Evolutionary conservation across 2,888 invertebrate genomes (phyloP).

Genomic region (Alentia gelatinosa): DNA sequence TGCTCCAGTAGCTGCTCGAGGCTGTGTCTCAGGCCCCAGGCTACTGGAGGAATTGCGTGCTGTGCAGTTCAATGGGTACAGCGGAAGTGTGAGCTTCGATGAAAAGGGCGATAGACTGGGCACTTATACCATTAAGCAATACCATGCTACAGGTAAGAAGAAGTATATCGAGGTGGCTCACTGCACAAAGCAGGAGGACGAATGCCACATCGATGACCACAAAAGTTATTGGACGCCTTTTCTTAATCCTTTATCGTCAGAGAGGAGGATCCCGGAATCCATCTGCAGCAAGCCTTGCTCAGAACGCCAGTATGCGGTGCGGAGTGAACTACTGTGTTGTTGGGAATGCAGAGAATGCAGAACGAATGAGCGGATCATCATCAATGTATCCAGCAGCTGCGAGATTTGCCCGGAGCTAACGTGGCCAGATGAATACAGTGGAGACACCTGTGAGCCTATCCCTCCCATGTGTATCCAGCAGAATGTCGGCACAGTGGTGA

Average conservation of each 20-base stretch:
- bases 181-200: not conserved
- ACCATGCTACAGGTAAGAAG: slow-evolving; percentile 38
- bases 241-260: not conserved
- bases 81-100: slow-evolving; percentile 70
- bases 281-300: slow-evolving; percentile 34
- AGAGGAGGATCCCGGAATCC: not conserved
- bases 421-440: slow-evolving; percentile 21
- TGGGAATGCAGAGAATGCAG: slow-evolving; percentile 24
- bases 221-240: not conserved
- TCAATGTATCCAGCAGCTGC: not conserved
- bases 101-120: slow-evolving; percentile 70
- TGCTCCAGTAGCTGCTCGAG: not conserved
- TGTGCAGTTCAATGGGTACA: slow-evolving; percentile 67
- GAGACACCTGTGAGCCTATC: not conserved
- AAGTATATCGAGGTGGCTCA: not conserved
- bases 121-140: slow-evolving; percentile 69
- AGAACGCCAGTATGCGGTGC: not conserved
- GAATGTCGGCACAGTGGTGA: not conserved
- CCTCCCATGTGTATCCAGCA: not conserved
- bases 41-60: slow-evolving; percentile 66
- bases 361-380: not conserved
- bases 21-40: slow-evolving; percentile 66
- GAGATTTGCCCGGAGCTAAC: not conserved
- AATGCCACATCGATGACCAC: not conserved
- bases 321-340: slow-evolving; percentile 28